Evolutionary conservation across 1,140 invertebrate species (phyloP).

Genomic region (Apis dorsata): DNA sequence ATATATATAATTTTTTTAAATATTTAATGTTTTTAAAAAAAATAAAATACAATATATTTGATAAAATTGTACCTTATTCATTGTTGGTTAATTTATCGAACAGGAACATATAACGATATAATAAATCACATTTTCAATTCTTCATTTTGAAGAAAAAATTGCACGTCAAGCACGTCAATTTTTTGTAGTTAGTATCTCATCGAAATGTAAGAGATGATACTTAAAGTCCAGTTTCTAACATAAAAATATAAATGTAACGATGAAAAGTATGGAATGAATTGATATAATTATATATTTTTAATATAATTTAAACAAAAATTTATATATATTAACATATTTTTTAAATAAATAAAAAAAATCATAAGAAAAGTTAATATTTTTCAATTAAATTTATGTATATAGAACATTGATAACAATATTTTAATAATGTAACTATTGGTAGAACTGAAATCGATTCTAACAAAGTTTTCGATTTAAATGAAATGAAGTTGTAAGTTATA

Average conservation of each 20-base stretch:
- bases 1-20: background rate
- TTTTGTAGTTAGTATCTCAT: slow-evolving; percentile 13
- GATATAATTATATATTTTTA: background rate
- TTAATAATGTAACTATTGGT: slow-evolving; percentile 4
- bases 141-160: slow-evolving; percentile 25
- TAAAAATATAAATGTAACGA: background rate
- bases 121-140: slow-evolving; percentile 5
- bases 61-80: slow-evolving; percentile 39
- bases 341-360: background rate
- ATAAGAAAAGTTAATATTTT: background rate
- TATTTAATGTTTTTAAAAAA: background rate
- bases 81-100: slow-evolving; percentile 27
- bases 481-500: background rate
- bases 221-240: slow-evolving; percentile 22
- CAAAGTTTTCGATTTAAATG: background rate
- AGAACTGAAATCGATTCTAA: background rate
- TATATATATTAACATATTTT: background rate
- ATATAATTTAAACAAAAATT: background rate
- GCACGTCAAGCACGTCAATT: slow-evolving; percentile 4
- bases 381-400: slow-evolving; percentile 2
- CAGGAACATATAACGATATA: background rate
- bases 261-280: background rate
- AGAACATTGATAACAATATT: background rate
- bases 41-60: background rate
- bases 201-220: slow-evolving; percentile 10